Percentiles rank a stretch among this genome's conserved stretches.
Evolutionary conservation across 1,140 invertebrate species (phyloP).

Genomic region (Magallana ariakensis): DNA sequence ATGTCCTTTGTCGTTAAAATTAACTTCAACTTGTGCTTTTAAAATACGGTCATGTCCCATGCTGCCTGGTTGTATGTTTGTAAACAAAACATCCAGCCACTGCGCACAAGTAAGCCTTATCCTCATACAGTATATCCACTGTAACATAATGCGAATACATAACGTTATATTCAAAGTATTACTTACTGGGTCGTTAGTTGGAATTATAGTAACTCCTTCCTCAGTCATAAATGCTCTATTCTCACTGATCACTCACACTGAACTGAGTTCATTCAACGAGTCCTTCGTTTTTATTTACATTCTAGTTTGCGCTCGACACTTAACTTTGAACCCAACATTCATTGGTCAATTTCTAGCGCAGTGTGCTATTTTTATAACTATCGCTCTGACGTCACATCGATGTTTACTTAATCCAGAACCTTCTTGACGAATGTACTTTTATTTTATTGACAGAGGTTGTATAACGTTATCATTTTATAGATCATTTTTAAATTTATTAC

Average conservation of each 20-base stretch:
- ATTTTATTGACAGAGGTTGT: too few relatives aligned
- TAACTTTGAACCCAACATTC: neutral
- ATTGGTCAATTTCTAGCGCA: neutral
- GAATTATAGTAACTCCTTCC: neutral
- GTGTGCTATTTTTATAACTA: slow-evolving; percentile 8
- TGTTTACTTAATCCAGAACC: slow-evolving; percentile 3
- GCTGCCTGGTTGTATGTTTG: neutral
- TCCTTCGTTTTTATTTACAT: slow-evolving; percentile 4
- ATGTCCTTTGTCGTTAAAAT: too few relatives aligned
- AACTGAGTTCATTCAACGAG: neutral
- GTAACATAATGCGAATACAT: neutral
- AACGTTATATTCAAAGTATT: neutral
- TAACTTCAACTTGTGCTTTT: too few relatives aligned
- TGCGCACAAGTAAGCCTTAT: neutral
- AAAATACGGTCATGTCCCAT: neutral
- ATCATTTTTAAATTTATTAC: too few relatives aligned
- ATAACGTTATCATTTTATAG: too few relatives aligned
- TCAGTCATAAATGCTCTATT: slow-evolving; percentile 1
- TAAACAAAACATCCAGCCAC: neutral
- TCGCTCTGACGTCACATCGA: slow-evolving; percentile 11
- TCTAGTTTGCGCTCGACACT: slow-evolving; percentile 10
- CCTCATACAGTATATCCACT: neutral
- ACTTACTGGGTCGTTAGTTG: neutral
- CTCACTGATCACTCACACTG: neutral
- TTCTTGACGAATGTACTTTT: neutral